Percentiles rank a stretch among this genome's conserved stretches.
These are phyloP conservation scores for Hydrophis major DNA, from an alignment of 2,797 vertebrate genomes.

Conservation along the genomic window DNA sequence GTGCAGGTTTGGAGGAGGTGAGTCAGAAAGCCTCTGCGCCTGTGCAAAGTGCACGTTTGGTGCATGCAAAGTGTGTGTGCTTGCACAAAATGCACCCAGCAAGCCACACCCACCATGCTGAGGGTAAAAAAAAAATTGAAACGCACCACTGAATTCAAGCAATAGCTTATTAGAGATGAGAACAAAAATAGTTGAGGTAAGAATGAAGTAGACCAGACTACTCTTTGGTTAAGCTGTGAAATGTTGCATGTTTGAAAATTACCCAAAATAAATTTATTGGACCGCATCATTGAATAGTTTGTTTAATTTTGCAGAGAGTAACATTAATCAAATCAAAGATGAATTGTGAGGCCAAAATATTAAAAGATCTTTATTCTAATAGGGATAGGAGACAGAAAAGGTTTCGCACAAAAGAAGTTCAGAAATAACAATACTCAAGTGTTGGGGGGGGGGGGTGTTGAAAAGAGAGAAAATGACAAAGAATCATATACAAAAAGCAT, in stretches of 20 bases:
- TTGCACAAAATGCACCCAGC: too few relatives aligned
- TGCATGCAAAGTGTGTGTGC: too few relatives aligned
- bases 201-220: background rate
- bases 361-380: slow-evolving; percentile 54
- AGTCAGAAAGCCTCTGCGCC: too few relatives aligned
- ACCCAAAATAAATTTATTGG: background rate
- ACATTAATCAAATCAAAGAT: slow-evolving; percentile 52
- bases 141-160: background rate
- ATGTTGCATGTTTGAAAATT: slow-evolving; percentile 47
- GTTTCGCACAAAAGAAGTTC: slow-evolving; percentile 56
- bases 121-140: too few relatives aligned
- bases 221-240: background rate
- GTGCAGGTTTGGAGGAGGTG: too few relatives aligned
- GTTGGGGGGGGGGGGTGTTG: slow-evolving; percentile 62
- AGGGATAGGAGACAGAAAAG: background rate
- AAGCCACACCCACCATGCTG: too few relatives aligned
- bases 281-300: accelerated
- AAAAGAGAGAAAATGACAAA: slow-evolving; percentile 63
- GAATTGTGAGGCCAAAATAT: slow-evolving; percentile 59
- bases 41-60: too few relatives aligned
- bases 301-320: slow-evolving; percentile 41
- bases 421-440: slow-evolving; percentile 7
- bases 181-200: background rate
- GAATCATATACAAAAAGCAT: slow-evolving; percentile 65
- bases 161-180: background rate